Evolutionary conservation across 1,140 invertebrate species (phyloP).

Genomic region (Aphidius gifuensis): DNA sequence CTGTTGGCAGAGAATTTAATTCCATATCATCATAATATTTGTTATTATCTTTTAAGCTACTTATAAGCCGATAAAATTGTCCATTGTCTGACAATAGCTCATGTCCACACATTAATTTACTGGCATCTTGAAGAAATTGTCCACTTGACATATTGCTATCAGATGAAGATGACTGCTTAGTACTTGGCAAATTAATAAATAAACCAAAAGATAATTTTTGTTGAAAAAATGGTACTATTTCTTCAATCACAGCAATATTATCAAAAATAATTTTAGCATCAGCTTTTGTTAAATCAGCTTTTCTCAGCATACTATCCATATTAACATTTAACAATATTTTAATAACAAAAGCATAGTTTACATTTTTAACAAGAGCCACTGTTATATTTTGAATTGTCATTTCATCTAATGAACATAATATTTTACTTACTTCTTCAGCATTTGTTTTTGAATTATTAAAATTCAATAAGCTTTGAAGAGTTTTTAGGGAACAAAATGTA

Average conservation of each 20-base stretch:
- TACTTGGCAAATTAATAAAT: slow-evolving; percentile 22
- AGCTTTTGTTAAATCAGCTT: slow-evolving; percentile 54
- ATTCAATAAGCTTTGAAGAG: slow-evolving; percentile 41
- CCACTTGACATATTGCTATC: slow-evolving; percentile 30
- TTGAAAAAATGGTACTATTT: slow-evolving; percentile 51
- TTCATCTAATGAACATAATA: slow-evolving; percentile 53
- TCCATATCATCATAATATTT: slow-evolving; percentile 53
- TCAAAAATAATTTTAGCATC: slow-evolving; percentile 52
- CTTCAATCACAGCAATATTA: slow-evolving; percentile 49
- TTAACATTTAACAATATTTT: slow-evolving; percentile 51
- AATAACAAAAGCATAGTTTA: slow-evolving; percentile 56
- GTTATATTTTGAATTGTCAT: slow-evolving; percentile 48
- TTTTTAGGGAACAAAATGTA: slow-evolving; percentile 44
- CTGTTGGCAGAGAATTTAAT: slow-evolving; percentile 59
- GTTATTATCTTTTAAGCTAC: slow-evolving; percentile 56
- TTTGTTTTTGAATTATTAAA: slow-evolving; percentile 36
- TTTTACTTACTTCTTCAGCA: slow-evolving; percentile 43
- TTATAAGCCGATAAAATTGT: slow-evolving; percentile 56
- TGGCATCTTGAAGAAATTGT: slow-evolving; percentile 55
- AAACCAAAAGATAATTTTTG: slow-evolving; percentile 35
- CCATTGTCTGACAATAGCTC: slow-evolving; percentile 51
- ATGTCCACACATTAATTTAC: slow-evolving; percentile 61
- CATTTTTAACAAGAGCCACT: slow-evolving; percentile 51
- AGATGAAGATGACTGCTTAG: not conserved
- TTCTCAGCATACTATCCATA: slow-evolving; percentile 51